Evolutionary conservation across 2,888 invertebrate species (phyloP).

Genomic region (Pachydiplax longipennis): DNA sequence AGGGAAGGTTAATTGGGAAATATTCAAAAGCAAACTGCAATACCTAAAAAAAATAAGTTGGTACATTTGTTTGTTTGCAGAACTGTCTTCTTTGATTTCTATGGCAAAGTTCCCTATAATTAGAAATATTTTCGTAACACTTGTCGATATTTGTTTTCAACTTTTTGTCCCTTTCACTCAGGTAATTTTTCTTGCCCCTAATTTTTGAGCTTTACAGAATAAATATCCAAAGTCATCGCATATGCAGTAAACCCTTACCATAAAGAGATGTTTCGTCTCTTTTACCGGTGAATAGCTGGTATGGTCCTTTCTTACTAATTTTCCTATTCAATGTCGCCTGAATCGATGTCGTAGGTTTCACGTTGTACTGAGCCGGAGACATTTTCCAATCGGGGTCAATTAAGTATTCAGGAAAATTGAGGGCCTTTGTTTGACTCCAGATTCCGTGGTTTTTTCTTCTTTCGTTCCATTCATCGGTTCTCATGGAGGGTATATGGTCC

Average conservation of each 20-base stretch:
- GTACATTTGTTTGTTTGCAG: too few relatives aligned
- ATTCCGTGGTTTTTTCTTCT: neutral
- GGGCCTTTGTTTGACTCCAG: neutral
- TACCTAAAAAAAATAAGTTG: too few relatives aligned
- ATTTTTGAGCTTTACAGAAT: too few relatives aligned
- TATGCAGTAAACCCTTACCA: neutral
- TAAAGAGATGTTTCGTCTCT: neutral
- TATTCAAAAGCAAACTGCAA: too few relatives aligned
- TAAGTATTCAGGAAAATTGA: neutral
- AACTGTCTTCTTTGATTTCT: too few relatives aligned
- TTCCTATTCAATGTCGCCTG: neutral
- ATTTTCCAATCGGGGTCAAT: slow-evolving; percentile 2
- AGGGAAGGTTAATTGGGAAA: too few relatives aligned
- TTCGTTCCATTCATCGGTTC: neutral
- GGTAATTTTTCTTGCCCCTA: too few relatives aligned
- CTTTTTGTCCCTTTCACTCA: too few relatives aligned
- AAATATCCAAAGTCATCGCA: too few relatives aligned
- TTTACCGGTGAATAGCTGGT: neutral
- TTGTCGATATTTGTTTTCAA: too few relatives aligned
- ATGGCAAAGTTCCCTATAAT: too few relatives aligned
- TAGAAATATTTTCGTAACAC: too few relatives aligned
- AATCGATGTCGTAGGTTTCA: neutral
- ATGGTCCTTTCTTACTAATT: neutral
- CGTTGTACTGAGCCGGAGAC: neutral
- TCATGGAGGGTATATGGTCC: neutral